A percentile compares a stretch with the other conserved stretches of the same genome.
These are phyloP conservation scores for Mnemiopsis leidyi DNA, from an alignment of 37 sponge, comb jelly and placozoan genomes.

Conservation along the genomic window DNA sequence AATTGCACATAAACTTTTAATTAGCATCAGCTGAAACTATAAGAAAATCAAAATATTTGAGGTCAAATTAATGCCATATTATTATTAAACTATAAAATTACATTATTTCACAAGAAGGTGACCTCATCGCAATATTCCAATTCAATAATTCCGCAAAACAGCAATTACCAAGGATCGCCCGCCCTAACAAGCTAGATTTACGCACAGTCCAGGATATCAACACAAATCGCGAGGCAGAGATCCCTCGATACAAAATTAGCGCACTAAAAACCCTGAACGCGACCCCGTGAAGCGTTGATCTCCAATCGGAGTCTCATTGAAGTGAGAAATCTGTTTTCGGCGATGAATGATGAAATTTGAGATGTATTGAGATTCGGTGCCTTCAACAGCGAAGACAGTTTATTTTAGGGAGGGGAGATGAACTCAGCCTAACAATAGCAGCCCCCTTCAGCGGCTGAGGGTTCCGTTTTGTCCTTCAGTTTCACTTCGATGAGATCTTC, in stretches of 20 bases:
- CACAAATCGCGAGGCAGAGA: background rate
- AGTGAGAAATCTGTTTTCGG: background rate
- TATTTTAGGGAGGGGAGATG: too few species aligned
- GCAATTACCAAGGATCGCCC: background rate
- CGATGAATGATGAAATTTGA: background rate
- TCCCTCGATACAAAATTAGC: background rate
- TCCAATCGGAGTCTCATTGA: background rate
- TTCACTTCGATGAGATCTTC: constrained; percentile 69
- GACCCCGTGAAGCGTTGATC: too few species aligned
- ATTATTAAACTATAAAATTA: too few species aligned
- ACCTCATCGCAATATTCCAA: background rate
- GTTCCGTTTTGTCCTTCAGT: constrained; percentile 32
- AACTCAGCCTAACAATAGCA: constrained; percentile 50
- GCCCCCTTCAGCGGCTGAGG: constrained; percentile 10
- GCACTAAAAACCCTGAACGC: background rate
- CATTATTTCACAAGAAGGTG: background rate
- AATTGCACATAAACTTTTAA: too few species aligned
- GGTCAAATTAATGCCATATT: too few species aligned
- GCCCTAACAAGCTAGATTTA: background rate
- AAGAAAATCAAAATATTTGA: too few species aligned
- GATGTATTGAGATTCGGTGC: background rate
- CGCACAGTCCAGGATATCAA: background rate
- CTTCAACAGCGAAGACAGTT: background rate
- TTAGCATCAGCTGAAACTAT: too few species aligned
- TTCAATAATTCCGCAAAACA: background rate